These are phyloP conservation scores for Ambastaia sidthimunki DNA, from an alignment of 2,797 vertebrate species.

Conservation along the genomic window DNA sequence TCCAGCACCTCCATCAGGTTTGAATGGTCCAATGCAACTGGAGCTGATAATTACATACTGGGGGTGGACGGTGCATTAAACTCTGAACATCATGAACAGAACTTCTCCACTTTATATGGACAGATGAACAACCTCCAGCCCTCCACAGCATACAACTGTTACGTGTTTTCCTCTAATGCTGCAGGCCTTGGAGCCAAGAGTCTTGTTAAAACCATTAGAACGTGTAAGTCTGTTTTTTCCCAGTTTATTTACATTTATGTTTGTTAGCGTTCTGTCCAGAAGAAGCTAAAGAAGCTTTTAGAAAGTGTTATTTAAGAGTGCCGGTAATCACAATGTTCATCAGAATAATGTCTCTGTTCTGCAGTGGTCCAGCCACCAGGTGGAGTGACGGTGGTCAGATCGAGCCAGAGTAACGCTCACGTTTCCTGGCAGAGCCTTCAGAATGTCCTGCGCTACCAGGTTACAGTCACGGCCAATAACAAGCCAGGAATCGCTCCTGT, in stretches of 20 bases:
- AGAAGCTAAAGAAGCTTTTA: too few species aligned
- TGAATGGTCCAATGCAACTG: slow-evolving; percentile 71
- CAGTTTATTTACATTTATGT: background rate
- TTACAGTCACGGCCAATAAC: slow-evolving; percentile 65
- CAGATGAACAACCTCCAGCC: slow-evolving; percentile 66
- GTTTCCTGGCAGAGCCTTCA: slow-evolving; percentile 69
- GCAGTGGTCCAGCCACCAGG: slow-evolving; percentile 79
- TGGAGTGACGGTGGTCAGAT: slow-evolving; percentile 51
- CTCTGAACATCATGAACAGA: slow-evolving; percentile 53
- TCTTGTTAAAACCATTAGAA: slow-evolving; percentile 67
- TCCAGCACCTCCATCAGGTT: slow-evolving; percentile 76
- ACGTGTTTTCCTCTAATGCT: slow-evolving; percentile 71
- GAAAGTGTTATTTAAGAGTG: background rate
- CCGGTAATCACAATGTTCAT: background rate
- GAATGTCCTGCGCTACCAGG: slow-evolving; percentile 76
- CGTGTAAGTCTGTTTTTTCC: slow-evolving; percentile 72
- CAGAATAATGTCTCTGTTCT: slow-evolving; percentile 42
- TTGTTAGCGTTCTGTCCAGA: too few species aligned
- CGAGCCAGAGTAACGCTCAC: slow-evolving; percentile 61
- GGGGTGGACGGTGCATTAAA: slow-evolving; percentile 57
- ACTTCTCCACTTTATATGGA: slow-evolving; percentile 60
- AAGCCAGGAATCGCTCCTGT: slow-evolving; percentile 31
- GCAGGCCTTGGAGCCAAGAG: slow-evolving; percentile 73
- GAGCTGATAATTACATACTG: slow-evolving; percentile 72
- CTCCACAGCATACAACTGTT: slow-evolving; percentile 73